Evolutionary conservation across 2,113 vertebrate genomes (phyloP).

Genomic region (Centropus bengalensis): DNA sequence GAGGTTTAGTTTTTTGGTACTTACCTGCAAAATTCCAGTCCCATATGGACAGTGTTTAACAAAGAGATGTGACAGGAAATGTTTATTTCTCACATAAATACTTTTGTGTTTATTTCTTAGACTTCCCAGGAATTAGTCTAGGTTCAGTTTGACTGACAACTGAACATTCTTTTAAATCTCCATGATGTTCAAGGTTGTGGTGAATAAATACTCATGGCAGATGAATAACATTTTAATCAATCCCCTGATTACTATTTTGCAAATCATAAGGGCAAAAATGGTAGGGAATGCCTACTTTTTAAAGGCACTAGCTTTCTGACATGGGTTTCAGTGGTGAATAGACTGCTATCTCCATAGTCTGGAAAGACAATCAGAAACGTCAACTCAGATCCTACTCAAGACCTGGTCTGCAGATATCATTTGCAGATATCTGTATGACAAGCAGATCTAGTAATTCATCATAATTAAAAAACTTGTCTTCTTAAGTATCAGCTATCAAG

Average conservation of each 20-base stretch:
- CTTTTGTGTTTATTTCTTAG: background rate
- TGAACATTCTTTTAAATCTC: background rate
- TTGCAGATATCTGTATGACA: background rate
- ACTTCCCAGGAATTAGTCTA: background rate
- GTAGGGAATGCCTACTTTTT: background rate
- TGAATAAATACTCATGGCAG: background rate
- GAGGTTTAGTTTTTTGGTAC: background rate
- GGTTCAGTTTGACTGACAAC: background rate
- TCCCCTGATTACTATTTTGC: background rate
- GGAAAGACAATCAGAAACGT: background rate
- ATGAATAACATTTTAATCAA: background rate
- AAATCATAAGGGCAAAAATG: background rate
- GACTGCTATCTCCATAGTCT: background rate
- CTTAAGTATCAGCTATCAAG: background rate
- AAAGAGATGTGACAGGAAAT: background rate
- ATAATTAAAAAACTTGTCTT: background rate
- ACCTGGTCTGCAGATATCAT: background rate
- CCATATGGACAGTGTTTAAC: background rate
- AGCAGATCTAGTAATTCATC: background rate
- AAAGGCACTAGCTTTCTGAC: background rate
- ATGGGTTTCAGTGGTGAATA: background rate
- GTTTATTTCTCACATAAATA: background rate
- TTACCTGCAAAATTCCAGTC: background rate
- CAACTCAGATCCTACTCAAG: background rate
- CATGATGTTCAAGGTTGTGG: background rate